Evolutionary conservation across 2,888 invertebrate genomes (phyloP), one percentile per base, ranked within the genome.

Genomic region (Marronus borbonicus): DNA sequence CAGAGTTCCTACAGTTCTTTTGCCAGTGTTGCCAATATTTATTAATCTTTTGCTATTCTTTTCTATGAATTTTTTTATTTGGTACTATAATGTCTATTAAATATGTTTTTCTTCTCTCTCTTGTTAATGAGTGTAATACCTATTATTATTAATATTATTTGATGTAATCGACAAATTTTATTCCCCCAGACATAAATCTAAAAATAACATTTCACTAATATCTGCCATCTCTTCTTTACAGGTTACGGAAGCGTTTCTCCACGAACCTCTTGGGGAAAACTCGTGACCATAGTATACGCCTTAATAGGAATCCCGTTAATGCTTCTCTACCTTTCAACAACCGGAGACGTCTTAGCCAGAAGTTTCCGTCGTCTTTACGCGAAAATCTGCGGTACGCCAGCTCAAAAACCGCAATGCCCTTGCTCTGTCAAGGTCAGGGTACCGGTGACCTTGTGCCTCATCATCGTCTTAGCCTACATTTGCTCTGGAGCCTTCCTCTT

Each of bases 401-500:
- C 69, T 62, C 85, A 85, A 75, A 85, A 85, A 78, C 83, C 85
- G 4, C 85, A 85, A 49, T 89, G 88, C 78, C 86, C 87, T 0
- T 91, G 92, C 84, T 86, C 90, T 52, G 90, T 91, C 83, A 91
- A 91, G 82, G 92, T 94, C 75, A 91, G 95, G 82, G 97, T 98
- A 79, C 98, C 98, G 68, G 94, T 98, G 79, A 92, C 93, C 76
- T 91, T 98, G 72, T 97, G 97, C 86, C 90, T 98, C 80, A 90
- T 96, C 82, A 94, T 98, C 62, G 93, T 98, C 84, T 90, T 96
- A 68, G 91, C 94, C 82, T 98, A 98, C 89, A 93, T 98, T 84
- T 94, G 94, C 78, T 93, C 96, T 50, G 98, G 98, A 14, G 96
- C 98, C 0, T 90, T 96, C 79, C 91, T 98, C 81, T 99, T 99